Percentiles rank a stretch among this genome's conserved stretches.
Conservation (phyloP, 2,113 vertebrate species). For the Cebus imitator region DNA sequence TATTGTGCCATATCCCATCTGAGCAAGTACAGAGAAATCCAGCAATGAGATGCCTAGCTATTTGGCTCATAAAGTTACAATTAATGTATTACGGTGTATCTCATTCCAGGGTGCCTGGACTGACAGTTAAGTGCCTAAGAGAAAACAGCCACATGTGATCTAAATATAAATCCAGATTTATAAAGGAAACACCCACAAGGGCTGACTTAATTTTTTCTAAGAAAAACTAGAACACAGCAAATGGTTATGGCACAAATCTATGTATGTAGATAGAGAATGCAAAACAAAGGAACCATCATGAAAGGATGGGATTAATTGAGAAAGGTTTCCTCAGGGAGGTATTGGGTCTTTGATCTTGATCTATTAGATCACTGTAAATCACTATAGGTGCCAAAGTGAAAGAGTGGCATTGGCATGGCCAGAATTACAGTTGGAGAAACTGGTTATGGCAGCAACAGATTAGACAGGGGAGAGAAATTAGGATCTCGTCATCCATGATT, state of each 20-base stretch:
- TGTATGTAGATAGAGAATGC: neutral
- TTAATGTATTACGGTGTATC: neutral
- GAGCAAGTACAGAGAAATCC: neutral
- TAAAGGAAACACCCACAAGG: neutral
- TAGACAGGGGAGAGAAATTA: neutral
- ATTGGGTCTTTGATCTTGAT: neutral
- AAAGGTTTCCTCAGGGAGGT: neutral
- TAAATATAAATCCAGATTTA: neutral
- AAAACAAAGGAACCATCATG: neutral
- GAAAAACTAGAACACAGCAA: neutral
- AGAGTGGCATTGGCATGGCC: neutral
- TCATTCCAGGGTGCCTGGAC: neutral
- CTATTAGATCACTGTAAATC: neutral
- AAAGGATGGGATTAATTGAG: neutral
- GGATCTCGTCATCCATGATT: accelerated
- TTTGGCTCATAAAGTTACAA: neutral
- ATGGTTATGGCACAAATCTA: neutral
- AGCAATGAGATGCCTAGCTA: neutral
- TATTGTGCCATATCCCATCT: neutral
- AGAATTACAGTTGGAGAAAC: neutral
- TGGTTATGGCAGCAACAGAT: neutral
- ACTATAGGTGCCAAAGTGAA: neutral
- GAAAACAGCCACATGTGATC: neutral
- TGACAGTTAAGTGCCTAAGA: neutral
- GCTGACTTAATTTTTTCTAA: neutral